Evolutionary conservation across 2,888 invertebrate species (phyloP).

Genomic region (Leptopterna dolabrata): DNA sequence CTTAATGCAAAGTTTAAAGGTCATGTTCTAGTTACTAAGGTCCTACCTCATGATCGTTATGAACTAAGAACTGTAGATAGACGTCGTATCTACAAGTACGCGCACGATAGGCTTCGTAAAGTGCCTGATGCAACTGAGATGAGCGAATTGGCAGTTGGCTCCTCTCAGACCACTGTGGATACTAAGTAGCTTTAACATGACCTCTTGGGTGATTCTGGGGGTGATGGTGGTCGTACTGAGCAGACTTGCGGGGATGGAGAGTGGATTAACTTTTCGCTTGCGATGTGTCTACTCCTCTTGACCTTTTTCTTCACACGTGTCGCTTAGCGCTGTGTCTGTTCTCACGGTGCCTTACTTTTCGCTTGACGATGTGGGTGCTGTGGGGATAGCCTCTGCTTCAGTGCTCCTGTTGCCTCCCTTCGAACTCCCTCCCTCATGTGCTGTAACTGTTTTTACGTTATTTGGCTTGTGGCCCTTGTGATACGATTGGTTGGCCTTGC

Average conservation of each 20-base stretch:
- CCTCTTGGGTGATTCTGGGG: not conserved
- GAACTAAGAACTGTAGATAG: constrained; percentile 9
- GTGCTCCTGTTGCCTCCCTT: too few relatives aligned
- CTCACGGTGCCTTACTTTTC: constrained; percentile 9
- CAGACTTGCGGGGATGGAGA: not conserved
- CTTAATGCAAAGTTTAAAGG: constrained; percentile 21
- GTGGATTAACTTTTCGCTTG: too few relatives aligned
- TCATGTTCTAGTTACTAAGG: not conserved
- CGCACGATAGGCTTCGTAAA: too few relatives aligned
- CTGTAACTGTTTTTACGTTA: too few relatives aligned
- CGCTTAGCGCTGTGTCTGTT: constrained; percentile 21
- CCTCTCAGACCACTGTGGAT: too few relatives aligned
- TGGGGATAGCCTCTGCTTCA: not conserved
- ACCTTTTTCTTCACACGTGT: not conserved
- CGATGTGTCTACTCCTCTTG: not conserved
- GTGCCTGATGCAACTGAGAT: too few relatives aligned
- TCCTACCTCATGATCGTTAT: constrained; percentile 23
- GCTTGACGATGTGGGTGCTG: constrained; percentile 18
- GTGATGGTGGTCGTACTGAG: not conserved
- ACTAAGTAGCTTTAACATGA: too few relatives aligned
- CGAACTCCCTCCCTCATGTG: too few relatives aligned
- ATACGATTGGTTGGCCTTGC: too few relatives aligned
- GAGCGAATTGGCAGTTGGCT: too few relatives aligned
- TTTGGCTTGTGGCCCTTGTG: not conserved
- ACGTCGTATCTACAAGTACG: constrained; percentile 21